Conservation (phyloP, 1,140 invertebrate species). For the Gonatopus flavifemur region DNA sequence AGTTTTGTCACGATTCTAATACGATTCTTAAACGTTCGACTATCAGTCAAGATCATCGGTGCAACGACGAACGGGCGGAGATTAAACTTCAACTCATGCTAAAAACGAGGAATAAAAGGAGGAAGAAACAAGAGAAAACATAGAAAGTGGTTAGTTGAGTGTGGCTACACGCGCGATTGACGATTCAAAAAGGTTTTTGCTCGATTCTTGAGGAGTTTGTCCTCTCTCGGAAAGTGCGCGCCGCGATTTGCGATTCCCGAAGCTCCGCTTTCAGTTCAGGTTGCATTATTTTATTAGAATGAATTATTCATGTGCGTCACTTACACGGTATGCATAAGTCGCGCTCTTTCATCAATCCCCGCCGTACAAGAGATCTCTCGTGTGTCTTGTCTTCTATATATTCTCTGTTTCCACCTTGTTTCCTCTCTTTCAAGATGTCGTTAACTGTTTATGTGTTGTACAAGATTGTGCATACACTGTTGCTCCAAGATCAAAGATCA, state of each 20-base stretch:
- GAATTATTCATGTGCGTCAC: conserved; percentile 55
- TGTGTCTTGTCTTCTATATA: conserved; percentile 10
- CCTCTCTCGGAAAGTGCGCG: conserved; percentile 4
- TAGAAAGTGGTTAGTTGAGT: conserved; percentile 1
- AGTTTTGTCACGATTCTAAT: no score
- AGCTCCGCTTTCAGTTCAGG: conserved; percentile 8
- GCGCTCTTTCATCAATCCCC: conserved; percentile 49
- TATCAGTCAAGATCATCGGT: not conserved
- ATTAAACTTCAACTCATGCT: not conserved
- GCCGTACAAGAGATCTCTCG: no score
- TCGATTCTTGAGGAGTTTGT: not conserved
- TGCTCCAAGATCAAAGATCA: no score
- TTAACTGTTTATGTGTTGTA: no score
- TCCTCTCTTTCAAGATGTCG: no score
- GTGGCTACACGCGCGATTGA: not conserved
- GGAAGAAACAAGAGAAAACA: not conserved
- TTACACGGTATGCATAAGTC: conserved; percentile 55
- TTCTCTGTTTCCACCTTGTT: conserved; percentile 2
- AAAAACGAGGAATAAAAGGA: not conserved
- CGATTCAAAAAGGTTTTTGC: conserved; percentile 22
- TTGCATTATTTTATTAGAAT: conserved; percentile 57
- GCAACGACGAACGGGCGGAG: not conserved
- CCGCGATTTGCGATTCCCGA: conserved; percentile 1
- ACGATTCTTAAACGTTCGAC: not conserved
- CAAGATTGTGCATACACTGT: no score